Evolutionary conservation across 1,140 invertebrate species (phyloP), one percentile per base, ranked within the genome.

Genomic region (Macrocentrus cingulum): DNA sequence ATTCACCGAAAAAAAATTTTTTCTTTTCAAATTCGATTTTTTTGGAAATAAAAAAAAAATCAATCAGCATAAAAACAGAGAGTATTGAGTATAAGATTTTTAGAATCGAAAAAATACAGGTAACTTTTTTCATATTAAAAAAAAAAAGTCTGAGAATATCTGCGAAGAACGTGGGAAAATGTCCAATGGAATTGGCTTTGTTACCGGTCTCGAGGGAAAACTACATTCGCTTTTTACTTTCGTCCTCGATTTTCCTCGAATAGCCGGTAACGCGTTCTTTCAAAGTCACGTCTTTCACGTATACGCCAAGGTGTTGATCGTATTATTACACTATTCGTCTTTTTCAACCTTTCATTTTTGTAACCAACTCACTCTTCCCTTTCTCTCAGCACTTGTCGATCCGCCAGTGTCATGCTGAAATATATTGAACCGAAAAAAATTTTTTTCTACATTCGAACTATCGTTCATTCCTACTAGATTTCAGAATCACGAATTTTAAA

Each of bases 101-200:
- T n/a, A n/a, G n/a, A n/a, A n/a, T n/a, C n/a, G n/a, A n/a, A 11
- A 39, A 39, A 39, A 39, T 39, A 11, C 36, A 3, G 13, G 36
- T 39, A 13, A 39, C 8, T 34, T 34, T 34, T 39, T 15, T 39
- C 8, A 39, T 13, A 39, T n/a, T 3, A 6, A 34, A 34, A 11
- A 3, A 15, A 13, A 11, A 15, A 39, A 15, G 4, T 39, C 13
- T 39, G 36, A 11, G 36, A n/a, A 39, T 39, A 39, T 20, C 9
- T 22, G 45, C 20, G 37, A 16, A 34, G 32, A 19, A 51, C 49
- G 49, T 37, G 49, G 49, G n/a, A 51, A 51, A 51, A 51, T 51
- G 49, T 51, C 49, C 32, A 19, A 51, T 36, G 34, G 37, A 37
- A 51, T 51, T 51, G 32, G 49, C 34, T 51, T 51, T 51, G 32